phyloP scores from a whole-genome alignment of 2,797 vertebrate genomes.

The Glyptemys insculpta region DNA sequence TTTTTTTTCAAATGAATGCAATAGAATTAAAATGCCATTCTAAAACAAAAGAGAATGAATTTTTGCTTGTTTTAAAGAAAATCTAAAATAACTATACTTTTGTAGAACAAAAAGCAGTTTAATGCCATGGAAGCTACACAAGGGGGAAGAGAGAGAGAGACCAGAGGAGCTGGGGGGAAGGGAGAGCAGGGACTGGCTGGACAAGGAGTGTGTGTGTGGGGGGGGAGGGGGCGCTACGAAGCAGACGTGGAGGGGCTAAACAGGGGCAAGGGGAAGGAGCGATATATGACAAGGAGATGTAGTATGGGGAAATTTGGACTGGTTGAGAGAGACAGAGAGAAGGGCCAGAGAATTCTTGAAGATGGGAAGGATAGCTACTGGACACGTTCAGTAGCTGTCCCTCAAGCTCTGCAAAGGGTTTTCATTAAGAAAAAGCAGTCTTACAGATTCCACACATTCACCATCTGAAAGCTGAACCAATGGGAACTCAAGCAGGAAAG shows the following conservation, averaged over 20 bases:
- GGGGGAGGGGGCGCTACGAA: not conserved
- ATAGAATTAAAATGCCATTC: not conserved
- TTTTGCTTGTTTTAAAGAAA: not conserved
- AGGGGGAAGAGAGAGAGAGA: not conserved
- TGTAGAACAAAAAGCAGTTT: not conserved
- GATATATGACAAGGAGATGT: not conserved
- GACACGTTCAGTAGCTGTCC: not conserved
- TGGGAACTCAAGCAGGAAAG: not conserved
- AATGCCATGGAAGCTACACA: not conserved
- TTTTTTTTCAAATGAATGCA: not conserved
- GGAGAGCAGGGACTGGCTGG: not conserved
- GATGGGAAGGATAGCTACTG: not conserved
- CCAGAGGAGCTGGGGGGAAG: not conserved
- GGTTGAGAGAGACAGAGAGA: not conserved
- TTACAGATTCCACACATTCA: not conserved
- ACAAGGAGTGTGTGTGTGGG: not conserved
- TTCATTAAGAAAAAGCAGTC: not conserved
- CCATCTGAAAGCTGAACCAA: not conserved
- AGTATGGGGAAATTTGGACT: not conserved
- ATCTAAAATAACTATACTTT: not conserved
- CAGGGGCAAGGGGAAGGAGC: not conserved
- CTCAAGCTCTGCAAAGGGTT: not conserved
- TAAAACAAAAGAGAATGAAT: not conserved
- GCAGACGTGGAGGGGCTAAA: not conserved
- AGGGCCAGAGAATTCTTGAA: not conserved